Percentiles rank a stretch among this genome's conserved stretches.
Conservation (phyloP, 2,888 invertebrate species). For the Eupelmus urozonus region DNA sequence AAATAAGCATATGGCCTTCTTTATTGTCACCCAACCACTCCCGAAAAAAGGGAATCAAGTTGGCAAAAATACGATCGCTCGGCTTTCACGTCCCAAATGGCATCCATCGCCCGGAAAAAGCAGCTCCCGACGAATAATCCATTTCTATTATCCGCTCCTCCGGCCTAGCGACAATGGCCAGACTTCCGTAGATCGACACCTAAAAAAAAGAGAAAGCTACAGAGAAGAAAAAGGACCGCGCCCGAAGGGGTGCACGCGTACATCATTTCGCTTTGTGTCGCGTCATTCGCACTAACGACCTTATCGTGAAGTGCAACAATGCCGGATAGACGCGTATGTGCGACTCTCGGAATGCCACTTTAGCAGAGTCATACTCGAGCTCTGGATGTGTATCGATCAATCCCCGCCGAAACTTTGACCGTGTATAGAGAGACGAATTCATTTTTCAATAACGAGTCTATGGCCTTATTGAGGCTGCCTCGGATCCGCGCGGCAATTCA, state of each 20-base stretch:
- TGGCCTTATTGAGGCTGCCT: slow-evolving; percentile 26
- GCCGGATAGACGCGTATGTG: background rate
- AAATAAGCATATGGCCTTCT: slow-evolving; percentile 51
- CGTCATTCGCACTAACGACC: slow-evolving; percentile 61
- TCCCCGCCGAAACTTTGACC: background rate
- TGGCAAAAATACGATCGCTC: slow-evolving; percentile 32
- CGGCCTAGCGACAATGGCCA: slow-evolving; percentile 15
- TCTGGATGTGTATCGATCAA: slow-evolving; percentile 39
- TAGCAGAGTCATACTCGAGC: slow-evolving; percentile 53
- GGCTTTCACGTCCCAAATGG: slow-evolving; percentile 29
- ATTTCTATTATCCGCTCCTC: slow-evolving; percentile 55
- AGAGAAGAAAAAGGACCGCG: background rate
- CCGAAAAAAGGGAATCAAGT: slow-evolving; percentile 31
- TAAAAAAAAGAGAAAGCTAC: slow-evolving; percentile 37
- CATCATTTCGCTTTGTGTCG: slow-evolving; percentile 51
- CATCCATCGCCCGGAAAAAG: slow-evolving; percentile 28
- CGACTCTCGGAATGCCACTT: slow-evolving; percentile 59
- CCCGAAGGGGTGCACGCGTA: slow-evolving; percentile 44
- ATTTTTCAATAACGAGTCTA: slow-evolving; percentile 53
- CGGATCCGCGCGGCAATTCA: slow-evolving; percentile 2
- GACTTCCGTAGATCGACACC: too few species aligned
- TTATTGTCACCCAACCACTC: slow-evolving; percentile 1
- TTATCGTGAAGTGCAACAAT: slow-evolving; percentile 61
- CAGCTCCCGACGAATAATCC: slow-evolving; percentile 50
- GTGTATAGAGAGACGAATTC: slow-evolving; percentile 15